phyloP scores from a whole-genome alignment of 2,113 vertebrate species.

The Psittacula cyanocephala region DNA sequence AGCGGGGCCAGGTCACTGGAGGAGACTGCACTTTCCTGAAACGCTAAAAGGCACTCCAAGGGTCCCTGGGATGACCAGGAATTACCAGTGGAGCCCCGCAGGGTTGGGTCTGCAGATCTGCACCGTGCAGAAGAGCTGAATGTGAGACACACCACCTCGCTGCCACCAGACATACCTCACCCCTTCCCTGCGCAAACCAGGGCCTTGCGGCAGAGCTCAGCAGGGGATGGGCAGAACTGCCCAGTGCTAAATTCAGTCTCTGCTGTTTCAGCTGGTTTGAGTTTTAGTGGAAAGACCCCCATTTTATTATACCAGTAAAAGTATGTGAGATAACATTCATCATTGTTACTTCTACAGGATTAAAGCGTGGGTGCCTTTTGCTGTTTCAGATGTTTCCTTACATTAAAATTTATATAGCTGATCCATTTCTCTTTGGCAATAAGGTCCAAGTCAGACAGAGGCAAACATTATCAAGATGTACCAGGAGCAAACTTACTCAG shows the following conservation, averaged over 20 bases:
- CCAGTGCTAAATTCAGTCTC: not conserved
- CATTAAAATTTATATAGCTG: not conserved
- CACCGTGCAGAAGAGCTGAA: not conserved
- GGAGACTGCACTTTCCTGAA: not conserved
- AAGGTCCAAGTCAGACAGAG: not conserved
- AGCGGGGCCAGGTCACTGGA: not conserved
- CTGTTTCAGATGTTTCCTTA: not conserved
- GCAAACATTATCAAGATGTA: not conserved
- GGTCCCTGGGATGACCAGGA: accelerated
- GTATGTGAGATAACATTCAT: not conserved
- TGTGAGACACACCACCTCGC: accelerated
- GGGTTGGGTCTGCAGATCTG: not conserved
- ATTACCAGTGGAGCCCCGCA: accelerated
- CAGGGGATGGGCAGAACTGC: not conserved
- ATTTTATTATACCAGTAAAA: not conserved
- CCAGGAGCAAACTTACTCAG: not conserved
- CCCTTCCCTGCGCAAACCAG: not conserved
- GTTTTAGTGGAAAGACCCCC: not conserved
- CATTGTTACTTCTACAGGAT: not conserved
- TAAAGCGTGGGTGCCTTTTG: not conserved
- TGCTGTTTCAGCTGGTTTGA: not conserved
- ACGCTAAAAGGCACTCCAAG: not conserved
- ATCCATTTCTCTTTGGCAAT: not conserved
- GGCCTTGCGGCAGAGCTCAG: accelerated
- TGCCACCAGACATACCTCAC: not conserved